Evolutionary conservation across 1,140 invertebrate genomes (phyloP), one percentile per base, ranked within the genome.

Genomic region (Stenopsyche tienmushanensis): DNA sequence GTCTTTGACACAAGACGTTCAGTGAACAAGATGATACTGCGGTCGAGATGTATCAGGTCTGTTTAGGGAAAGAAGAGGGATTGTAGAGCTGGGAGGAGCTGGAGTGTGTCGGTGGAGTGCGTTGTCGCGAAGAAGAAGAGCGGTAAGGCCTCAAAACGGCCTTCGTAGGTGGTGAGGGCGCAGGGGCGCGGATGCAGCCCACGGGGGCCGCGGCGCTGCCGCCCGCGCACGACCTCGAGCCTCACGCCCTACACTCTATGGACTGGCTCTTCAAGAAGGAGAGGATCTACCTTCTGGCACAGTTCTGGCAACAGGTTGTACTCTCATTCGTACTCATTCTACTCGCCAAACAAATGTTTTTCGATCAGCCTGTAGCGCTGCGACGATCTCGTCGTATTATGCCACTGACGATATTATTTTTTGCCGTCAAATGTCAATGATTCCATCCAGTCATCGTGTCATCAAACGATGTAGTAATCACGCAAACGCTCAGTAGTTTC

Each of bases 261-360:
- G 92, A 94, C 84, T 93, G 91, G 91, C 86, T 94, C 79, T 92
- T 93, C 85, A 94, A 93, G 85, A 94, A 93, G 83, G 91, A 94
- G 84, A 85, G 90, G 82, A 92, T 93, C 82, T 93, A 92, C 84
- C 84, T 93, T 75, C 86, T 94, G 77, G 91, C 90, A 75, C 91
- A 94, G 80, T 94, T 94, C 83, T 94, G 91, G 91, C 91, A 94
- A 90, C 92, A 94, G 90, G 91, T 93, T 84, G 85, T 83, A 34
- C 29, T 13, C 29, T 34, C 29, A 34, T 34, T 34, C 29, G 13
- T 34, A 5, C 29, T 34, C 29, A 34, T 34, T 34, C 13, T 34
- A 34, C 5, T 34, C 29, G 29, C n/a, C n/a, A n/a, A n/a, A n/a
- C n/a, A n/a, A 39, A 39, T 8, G n/a, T 39, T 39, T 39, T 39